Base-by-base conservation (phyloP, 2,888 invertebrate species). In the Nomada hirtipes region DNA sequence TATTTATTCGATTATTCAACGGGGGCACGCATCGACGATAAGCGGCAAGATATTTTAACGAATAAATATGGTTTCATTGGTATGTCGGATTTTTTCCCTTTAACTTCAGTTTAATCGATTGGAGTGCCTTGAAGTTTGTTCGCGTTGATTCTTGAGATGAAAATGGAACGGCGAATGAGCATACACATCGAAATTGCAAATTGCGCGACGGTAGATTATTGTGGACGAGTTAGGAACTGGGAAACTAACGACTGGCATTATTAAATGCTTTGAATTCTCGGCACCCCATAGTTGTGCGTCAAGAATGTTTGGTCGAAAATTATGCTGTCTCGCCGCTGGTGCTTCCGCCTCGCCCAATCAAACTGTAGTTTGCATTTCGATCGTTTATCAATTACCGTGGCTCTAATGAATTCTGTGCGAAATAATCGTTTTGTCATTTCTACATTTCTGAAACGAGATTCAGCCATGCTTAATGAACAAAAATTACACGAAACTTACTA, bases 251-350 rank as follows among this genome's bases (percentile, higher is more conserved):
- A 50, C n/a, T 9, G 23, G 64, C 65, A 55, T 76, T 75, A 68
- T 61, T 47, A 76, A 68, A 78, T 68, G 50, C 76, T 67, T 78
- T 20, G 67, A 36, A 76, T 67, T 50, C 67, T 26, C 13, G 29
- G 44, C 20, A 15, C 2, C 13, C 15, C 18, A 10, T 26, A 29
- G 64, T 23, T 18, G 53, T 53, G 47, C 29, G 52, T 15, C 55
- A 50, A 61, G 77, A 67, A 75, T 63, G 55, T 78, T 36, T 3
- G 47, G 20, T 47, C 61, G 60, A 55, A 55, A 67, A 68, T 76
- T 76, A 71, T 36, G 70, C 70, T 47, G 4, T 2, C 44, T 7
- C 11, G 7, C 0, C 20, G 44, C 4, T 26, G 11, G 0, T 23
- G 26, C 23, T 42, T 1, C 13, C 10, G 11, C 10, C 15, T 4